phyloP scores from a whole-genome alignment of 1,140 invertebrate species.

The Lasioglossum baleicum region DNA sequence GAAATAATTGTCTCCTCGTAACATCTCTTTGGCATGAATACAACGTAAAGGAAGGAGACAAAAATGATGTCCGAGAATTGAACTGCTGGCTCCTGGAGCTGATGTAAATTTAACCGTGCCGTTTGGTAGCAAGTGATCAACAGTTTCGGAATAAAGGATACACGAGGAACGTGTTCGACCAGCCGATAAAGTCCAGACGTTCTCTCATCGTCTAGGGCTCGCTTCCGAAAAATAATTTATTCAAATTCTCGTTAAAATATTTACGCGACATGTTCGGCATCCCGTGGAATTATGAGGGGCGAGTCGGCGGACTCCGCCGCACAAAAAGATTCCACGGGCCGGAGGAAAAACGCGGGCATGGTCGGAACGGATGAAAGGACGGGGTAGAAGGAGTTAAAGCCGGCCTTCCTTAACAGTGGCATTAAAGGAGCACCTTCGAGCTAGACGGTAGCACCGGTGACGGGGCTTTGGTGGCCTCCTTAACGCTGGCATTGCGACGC shows the following conservation, averaged over 20 bases:
- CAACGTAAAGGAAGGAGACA: no score
- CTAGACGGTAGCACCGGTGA: neutral
- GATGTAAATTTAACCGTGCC: no score
- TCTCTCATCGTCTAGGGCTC: neutral
- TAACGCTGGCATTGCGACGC: slow-evolving; percentile 45
- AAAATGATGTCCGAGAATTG: no score
- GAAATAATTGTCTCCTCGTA: no score
- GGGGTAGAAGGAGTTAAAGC: slow-evolving; percentile 22
- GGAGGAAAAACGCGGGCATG: neutral
- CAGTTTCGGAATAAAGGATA: no score
- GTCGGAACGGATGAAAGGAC: neutral
- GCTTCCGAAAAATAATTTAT: neutral
- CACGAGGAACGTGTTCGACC: no score
- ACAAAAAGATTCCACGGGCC: slow-evolving; percentile 1
- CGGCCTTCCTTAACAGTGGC: slow-evolving; percentile 47
- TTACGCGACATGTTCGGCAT: slow-evolving; percentile 13
- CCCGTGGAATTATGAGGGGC: neutral
- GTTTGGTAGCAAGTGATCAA: no score
- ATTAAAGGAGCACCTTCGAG: slow-evolving; percentile 36
- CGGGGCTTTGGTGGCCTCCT: slow-evolving; percentile 41
- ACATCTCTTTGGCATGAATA: no score
- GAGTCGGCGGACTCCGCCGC: neutral
- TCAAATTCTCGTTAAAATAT: neutral
- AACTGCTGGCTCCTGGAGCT: no score
- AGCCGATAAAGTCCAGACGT: neutral